These are phyloP conservation scores for Lithosia quadra DNA, from an alignment of 2,888 invertebrate genomes.

Conservation along the genomic window DNA sequence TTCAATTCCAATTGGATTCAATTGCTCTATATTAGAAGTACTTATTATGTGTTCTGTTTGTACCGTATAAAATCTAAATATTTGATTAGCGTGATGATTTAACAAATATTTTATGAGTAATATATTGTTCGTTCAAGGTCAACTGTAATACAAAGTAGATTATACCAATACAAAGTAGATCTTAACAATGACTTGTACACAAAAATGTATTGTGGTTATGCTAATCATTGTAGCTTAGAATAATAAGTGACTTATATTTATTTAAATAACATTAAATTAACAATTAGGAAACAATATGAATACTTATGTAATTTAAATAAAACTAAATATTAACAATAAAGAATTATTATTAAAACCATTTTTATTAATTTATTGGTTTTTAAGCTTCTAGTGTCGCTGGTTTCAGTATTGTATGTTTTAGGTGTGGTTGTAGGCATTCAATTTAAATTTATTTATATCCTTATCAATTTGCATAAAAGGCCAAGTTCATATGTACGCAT, in stretches of 20 bases:
- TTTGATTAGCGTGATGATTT: neutral
- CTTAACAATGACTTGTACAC: neutral
- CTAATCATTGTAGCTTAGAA: neutral
- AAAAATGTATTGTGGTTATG: neutral
- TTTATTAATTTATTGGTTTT: neutral
- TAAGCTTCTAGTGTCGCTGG: neutral
- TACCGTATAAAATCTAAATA: neutral
- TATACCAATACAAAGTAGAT: neutral
- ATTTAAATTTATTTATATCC: slow-evolving; percentile 21
- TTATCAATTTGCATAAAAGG: slow-evolving; percentile 33
- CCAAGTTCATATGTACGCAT: slow-evolving; percentile 23
- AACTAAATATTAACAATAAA: too few species aligned
- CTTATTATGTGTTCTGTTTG: neutral
- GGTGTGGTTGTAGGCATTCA: slow-evolving; percentile 17
- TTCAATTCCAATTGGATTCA: neutral
- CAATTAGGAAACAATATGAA: neutral
- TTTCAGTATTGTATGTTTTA: neutral
- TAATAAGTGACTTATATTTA: neutral
- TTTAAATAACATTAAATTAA: neutral
- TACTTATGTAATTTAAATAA: too few species aligned
- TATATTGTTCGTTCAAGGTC: neutral
- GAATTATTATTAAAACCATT: too few species aligned
- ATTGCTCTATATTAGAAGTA: neutral
- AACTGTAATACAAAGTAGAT: too few species aligned
- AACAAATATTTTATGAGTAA: neutral